Conservation (phyloP, 2,113 vertebrate genomes). For the Hippocampus comes region DNA sequence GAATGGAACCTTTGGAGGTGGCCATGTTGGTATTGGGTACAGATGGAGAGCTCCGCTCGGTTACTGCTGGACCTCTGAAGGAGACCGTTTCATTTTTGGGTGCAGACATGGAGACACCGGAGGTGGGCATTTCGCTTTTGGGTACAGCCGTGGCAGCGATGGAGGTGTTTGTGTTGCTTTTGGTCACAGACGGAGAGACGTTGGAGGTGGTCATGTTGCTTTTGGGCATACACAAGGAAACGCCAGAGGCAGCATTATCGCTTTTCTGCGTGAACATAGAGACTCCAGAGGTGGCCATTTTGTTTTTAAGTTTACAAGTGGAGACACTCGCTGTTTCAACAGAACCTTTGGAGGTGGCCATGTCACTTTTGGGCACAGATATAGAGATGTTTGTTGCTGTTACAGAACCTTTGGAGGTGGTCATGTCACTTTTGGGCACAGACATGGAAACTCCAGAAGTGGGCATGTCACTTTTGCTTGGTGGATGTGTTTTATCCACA, state of each 20-base stretch:
- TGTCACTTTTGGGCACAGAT: background rate
- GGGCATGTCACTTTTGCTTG: background rate
- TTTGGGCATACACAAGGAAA: conserved; percentile 1
- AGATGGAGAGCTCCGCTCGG: background rate
- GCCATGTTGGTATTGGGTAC: background rate
- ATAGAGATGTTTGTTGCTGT: background rate
- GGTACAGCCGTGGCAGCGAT: background rate
- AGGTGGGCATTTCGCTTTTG: background rate
- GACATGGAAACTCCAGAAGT: background rate
- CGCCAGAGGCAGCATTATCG: background rate
- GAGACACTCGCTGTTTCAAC: too few relatives aligned
- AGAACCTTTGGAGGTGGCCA: conserved; percentile 5
- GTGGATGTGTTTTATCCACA: background rate
- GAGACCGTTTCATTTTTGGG: background rate
- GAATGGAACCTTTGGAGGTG: background rate
- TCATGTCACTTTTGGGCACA: background rate
- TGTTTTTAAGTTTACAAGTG: background rate
- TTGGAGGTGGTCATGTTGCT: background rate
- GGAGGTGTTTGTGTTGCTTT: too few relatives aligned
- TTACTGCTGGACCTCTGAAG: background rate
- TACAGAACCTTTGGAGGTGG: background rate
- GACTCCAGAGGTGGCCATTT: background rate
- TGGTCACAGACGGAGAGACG: background rate
- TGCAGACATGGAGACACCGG: background rate
- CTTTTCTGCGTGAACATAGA: background rate